phyloP scores from a whole-genome alignment of 2,888 invertebrate genomes.

The Dilophus febrilis region DNA sequence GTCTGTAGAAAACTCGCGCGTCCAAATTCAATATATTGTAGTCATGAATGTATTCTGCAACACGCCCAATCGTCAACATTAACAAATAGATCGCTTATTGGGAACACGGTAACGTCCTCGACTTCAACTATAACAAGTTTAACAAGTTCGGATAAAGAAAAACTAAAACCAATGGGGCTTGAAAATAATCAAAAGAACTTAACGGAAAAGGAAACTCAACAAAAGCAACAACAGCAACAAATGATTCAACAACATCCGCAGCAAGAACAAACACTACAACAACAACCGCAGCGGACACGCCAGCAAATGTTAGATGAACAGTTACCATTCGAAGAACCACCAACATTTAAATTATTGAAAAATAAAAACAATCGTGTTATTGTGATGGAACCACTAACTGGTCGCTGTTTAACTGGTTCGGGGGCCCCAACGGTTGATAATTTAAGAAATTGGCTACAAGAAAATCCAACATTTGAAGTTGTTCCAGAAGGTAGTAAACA shows the following conservation, averaged over 20 bases:
- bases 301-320: neutral
- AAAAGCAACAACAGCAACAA: no score
- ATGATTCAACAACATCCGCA: neutral
- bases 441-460: conserved; percentile 66
- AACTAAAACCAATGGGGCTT: no score
- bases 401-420: conserved; percentile 54
- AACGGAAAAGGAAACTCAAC: no score
- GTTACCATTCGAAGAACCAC: no score
- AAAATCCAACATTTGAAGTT: conserved; percentile 77
- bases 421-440: conserved; percentile 68
- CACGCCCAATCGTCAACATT: conserved; percentile 49
- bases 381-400: conserved; percentile 69
- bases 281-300: neutral
- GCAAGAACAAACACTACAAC: conserved; percentile 6
- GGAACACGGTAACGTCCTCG: no score
- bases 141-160: no score
- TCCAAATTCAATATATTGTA: conserved; percentile 77
- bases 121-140: conserved; percentile 22
- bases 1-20: conserved; percentile 62
- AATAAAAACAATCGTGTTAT: conserved; percentile 33
- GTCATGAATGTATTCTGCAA: conserved; percentile 68
- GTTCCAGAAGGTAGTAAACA: conserved; percentile 45
- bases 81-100: conserved; percentile 3
- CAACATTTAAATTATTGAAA: neutral
- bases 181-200: no score